Base-by-base conservation (phyloP, 1,140 invertebrate genomes). In the Neuroterus valhalla region DNA sequence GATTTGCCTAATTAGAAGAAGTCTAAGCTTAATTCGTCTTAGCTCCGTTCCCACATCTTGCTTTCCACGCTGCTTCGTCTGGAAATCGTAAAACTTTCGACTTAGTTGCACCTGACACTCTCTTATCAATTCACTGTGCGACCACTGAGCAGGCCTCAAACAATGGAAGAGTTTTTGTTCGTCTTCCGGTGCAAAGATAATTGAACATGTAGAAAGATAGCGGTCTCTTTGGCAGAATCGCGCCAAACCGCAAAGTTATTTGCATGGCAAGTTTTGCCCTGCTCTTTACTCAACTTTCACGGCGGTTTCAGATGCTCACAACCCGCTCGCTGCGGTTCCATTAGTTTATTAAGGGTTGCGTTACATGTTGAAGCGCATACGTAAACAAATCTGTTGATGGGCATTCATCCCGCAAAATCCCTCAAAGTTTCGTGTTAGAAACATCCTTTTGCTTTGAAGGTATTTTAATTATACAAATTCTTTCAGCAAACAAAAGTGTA, bases 201-300 rank as follows among this genome's bases (percentile, higher is more conserved):
- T 62, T 62, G 55, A 62, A 62, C 55, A 62, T 62, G 26, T 62
- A 62, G 26, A 62, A 62, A 38, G 26, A 62, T 62, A 62, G 55
- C 55, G 55, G 26, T 62, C 55, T 62, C 55, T 62, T 62, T 62
- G 55, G 21, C 55, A 23, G 26, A 62, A 62, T 68, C 44, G 45
- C 46, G 70, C 70, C 70, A 77, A 82, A 42, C 80, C 74, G 38
- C 77, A 78, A 74, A 78, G 73, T 78, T 77, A 74, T 81, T 82
- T 81, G 79, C 80, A 62, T 79, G 72, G 42, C 77, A 81, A 76
- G 77, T 81, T 81, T 80, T 43, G 78, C 66, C 48, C 48, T 66
- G 67, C 55, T 62, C 55, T 62, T 62, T 62, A 23, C 55, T 62
- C 55, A 38, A 62, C 55, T 62, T 62, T 62, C 55, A 62, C 55